Evolutionary conservation across 2,797 vertebrate species (phyloP), one percentile per base, ranked within the genome.

Genomic region (Pterois miles): DNA sequence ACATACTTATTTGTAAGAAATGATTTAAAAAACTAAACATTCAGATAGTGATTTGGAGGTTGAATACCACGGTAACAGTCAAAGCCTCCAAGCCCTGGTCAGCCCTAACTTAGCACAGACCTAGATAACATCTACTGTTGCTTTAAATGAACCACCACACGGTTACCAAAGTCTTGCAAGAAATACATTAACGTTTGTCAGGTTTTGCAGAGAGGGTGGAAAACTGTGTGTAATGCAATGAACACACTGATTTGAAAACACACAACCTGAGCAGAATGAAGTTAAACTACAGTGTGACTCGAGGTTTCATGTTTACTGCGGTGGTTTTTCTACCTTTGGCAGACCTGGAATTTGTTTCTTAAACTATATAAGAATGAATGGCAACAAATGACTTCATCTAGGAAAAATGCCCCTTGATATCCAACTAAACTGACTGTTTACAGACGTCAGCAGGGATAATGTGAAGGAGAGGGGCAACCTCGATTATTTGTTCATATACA

Each of bases 401-500:
- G 34, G 22, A 40, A 74, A 71, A 56, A 60, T 5, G 8, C 43
- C 66, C 34, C 5, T 60, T 58, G 57, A 27, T 22, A 14, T 27
- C 18, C 43, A 54, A 8, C 38, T 72, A 58, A 67, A 60, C 57
- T 33, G 68, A 46, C 10, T 63, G 69, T 70, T 86, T 82, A 74
- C 78, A 65, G 71, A 71, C 53, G 31, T 74, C 66, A 60, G 64
- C 14, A 6, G 62, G 54, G 65, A 74, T 84, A 81, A 86, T 84
- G 56, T 85, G 64, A 87, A 74, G 82, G 53, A 82, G n/a, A 14
- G 60, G 65, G 50, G 22, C 53, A 9, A 52, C 52, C 60, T 66
- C 78, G 52, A 90, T 87, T 88, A 75, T 29, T 74, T 74, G 79
- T 81, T 88, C 53, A 23, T 46, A 80, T 80, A 72, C 54, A 84